phyloP scores from a whole-genome alignment of 2,888 invertebrate genomes.

The Tiphia femorata region DNA sequence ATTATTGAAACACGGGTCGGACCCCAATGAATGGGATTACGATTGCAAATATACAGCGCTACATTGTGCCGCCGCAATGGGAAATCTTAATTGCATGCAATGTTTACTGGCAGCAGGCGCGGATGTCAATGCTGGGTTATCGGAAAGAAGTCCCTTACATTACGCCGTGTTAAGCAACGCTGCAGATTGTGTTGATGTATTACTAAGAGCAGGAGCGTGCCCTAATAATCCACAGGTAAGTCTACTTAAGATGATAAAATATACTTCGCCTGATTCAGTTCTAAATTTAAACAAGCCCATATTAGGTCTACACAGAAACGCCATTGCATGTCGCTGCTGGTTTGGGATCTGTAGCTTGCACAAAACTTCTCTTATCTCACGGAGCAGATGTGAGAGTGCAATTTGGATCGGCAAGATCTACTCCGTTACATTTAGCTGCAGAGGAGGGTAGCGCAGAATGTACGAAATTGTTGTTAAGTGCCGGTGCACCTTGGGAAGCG shows the following conservation, averaged over 20 bases:
- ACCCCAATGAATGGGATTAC: constrained; percentile 81
- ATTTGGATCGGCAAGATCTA: constrained; percentile 78
- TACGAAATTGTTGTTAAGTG: constrained; percentile 78
- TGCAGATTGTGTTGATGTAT: constrained; percentile 78
- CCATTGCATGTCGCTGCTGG: constrained; percentile 87
- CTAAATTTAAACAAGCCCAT: constrained; percentile 1
- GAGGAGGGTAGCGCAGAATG: constrained; percentile 89
- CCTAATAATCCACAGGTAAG: constrained; percentile 87
- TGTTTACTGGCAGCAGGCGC: constrained; percentile 80
- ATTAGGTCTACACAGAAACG: constrained; percentile 84
- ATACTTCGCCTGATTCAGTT: constrained; percentile 12
- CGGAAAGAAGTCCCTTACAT: constrained; percentile 82
- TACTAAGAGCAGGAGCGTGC: constrained; percentile 83
- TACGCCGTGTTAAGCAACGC: constrained; percentile 86
- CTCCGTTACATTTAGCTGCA: constrained; percentile 89
- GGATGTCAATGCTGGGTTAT: constrained; percentile 81
- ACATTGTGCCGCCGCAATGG: constrained; percentile 82
- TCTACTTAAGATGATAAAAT: not conserved
- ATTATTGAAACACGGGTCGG: constrained; percentile 78
- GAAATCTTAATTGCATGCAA: constrained; percentile 74
- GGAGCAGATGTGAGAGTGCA: constrained; percentile 87
- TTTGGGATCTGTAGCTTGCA: constrained; percentile 78
- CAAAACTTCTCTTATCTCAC: constrained; percentile 80
- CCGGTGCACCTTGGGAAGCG: constrained; percentile 83
- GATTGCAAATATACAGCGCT: constrained; percentile 80